Base-by-base conservation (phyloP, 2,888 invertebrate species). In the Diabrotica balteata region DNA sequence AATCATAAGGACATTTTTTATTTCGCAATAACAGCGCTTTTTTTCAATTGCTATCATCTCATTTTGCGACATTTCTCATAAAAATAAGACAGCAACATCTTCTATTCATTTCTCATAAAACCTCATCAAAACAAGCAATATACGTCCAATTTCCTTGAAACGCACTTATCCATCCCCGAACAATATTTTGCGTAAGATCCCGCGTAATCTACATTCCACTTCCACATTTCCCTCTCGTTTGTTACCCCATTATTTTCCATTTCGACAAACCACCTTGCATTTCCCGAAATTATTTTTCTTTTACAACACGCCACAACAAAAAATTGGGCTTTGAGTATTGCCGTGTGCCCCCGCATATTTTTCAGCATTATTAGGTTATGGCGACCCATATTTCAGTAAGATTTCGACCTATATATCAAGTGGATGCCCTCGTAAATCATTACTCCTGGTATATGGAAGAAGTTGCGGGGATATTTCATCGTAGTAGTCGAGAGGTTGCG, bases 331-430 rank as follows among this genome's bases (percentile, higher is more conserved):
- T 11, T 57, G 7, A 57, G 45, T 17, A 17, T 57, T 57, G 11
- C 9, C 45, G 9, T 10, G 22, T n/a, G 45, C 45, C 45, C 17
- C 4, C 7, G 55, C 53, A 57, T 65, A 65, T 73, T 73, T 71
- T 71, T 71, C 72, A 63, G 66, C 66, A 61, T 68, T 69, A 71
- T 72, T 69, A 63, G 53, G 47, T 61, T 45, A 62, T 50, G 54
- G 51, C 68, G 70, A 73, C 72, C 73, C 70, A 73, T 72, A 72
- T 73, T 73, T 73, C 70, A 73, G 66, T 57, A 50, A 64, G 67
- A 73, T 70, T 67, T 69, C 63, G 68, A 57, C 70, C 73, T 66
- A 70, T 73, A 72, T 60, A 70, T 73, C 73, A 73, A 65, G 54
- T 52, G 51, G 67, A 70, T 68, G 69, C 66, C 55, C 67, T 22